Base-by-base conservation (phyloP, 2,888 invertebrate genomes). In the Machimus rusticus region DNA sequence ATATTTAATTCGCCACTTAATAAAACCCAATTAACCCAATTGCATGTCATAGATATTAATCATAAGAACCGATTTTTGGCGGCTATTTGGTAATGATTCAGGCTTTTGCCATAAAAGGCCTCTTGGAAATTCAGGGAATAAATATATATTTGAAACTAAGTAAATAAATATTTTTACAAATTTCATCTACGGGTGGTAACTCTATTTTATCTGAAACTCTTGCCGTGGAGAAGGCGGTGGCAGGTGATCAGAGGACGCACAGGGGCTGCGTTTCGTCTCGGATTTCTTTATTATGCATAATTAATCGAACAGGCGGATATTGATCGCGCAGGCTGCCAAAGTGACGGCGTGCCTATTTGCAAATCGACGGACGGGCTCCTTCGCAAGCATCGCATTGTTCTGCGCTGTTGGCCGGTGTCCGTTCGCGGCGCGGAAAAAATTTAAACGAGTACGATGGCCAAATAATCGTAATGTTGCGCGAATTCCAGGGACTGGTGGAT, bases 231-330 rank as follows among this genome's bases (percentile, higher is more conserved):
- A 23, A n/a, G 28, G 12, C 23, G 9, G 23, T 66, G 8, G 6
- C 66, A 2, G 28, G 12, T 23, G 12, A 66, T 66, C 66, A 19
- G 28, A 9, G 66, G 8, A 1, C 4, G 12, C 9, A 4, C 16
- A 16, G 6, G 23, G 57, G 57, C 31, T 19, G 51, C 23, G 6
- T 51, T 79, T 51, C 16, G 51, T 51, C 46, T 79, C 23, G 79
- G 51, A 79, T 79, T 51, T 79, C 66, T 66, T 79, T 51, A 79
- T 79, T 51, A 79, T 79, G 79, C 79, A 79, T 79, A 79, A 79
- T 79, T 79, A 79, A 79, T 79, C 43, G 55, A 51, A 28, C 79
- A 23, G 79, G 51, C 79, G 46, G 51, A 79, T 79, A 79, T 79
- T 51, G 51, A 51, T 28, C 28, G 79, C 78, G 39, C 46, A 39